Conservation (phyloP, 64 coral and sea anemone genomes). For the Dendronephthya gigantea region DNA sequence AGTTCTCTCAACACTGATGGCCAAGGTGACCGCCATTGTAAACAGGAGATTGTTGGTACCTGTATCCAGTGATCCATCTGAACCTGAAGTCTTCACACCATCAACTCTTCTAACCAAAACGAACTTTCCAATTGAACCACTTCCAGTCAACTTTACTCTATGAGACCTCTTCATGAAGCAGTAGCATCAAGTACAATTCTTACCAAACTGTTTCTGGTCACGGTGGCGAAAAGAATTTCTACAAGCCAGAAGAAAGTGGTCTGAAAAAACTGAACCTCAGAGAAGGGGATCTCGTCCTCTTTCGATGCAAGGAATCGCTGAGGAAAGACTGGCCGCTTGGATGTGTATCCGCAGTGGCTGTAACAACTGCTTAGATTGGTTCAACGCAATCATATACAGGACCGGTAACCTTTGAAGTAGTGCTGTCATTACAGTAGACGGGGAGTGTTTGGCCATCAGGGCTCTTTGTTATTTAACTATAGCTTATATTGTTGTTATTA, state of each 20-base stretch:
- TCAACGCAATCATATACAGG: neutral
- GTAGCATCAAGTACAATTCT: neutral
- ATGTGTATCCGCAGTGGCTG: neutral
- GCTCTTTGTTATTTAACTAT: no score
- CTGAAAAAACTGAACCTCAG: neutral
- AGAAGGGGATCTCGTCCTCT: neutral
- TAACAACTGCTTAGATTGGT: neutral
- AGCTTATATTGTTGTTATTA: no score
- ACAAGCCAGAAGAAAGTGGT: neutral
- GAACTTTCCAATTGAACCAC: neutral
- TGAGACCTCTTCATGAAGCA: neutral
- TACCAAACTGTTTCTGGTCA: neutral
- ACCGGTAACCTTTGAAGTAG: neutral
- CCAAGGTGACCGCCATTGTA: neutral
- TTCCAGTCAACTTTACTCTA: neutral
- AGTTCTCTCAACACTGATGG: neutral
- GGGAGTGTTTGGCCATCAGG: no score
- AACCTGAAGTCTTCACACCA: neutral
- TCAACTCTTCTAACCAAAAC: neutral
- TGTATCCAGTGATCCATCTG: neutral
- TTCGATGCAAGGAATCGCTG: neutral
- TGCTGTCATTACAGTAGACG: neutral
- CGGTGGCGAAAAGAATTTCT: neutral
- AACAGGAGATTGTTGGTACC: neutral
- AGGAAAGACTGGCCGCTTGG: neutral